These are phyloP conservation scores for Gastracanthus pulcherrimus DNA, from an alignment of 2,888 invertebrate species.

Conservation along the genomic window DNA sequence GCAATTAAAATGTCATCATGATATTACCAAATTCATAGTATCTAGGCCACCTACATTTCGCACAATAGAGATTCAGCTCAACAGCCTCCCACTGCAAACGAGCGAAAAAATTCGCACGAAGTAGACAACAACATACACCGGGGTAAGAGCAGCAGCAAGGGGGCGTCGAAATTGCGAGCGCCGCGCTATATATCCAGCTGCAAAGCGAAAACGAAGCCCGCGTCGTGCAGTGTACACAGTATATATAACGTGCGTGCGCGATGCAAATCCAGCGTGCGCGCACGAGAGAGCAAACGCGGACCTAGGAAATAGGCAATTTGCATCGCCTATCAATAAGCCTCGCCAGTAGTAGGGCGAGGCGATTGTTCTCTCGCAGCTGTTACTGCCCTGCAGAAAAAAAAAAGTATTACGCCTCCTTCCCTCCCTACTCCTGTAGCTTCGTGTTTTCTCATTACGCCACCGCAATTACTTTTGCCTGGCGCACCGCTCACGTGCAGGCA, in stretches of 20 bases:
- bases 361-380: slow-evolving; percentile 17
- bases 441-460: slow-evolving; percentile 27
- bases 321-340: slow-evolving; percentile 62
- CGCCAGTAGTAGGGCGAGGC: slow-evolving; percentile 14
- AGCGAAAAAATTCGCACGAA: not conserved
- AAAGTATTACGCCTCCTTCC: not conserved
- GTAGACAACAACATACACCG: no score
- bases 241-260: slow-evolving; percentile 9
- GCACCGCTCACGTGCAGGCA: not conserved
- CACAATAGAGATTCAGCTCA: no score
- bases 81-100: no score
- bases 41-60: no score
- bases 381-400: not conserved
- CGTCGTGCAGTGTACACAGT: no score
- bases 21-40: no score
- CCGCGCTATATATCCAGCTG: not conserved
- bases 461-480: slow-evolving; percentile 13
- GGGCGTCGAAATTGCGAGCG: no score
- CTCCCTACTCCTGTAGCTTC: not conserved
- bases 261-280: not conserved
- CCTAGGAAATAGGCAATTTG: slow-evolving; percentile 65
- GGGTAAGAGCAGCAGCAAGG: not conserved
- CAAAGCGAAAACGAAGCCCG: no score
- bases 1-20: no score
- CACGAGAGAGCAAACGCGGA: slow-evolving; percentile 26